phyloP scores from a whole-genome alignment of 2,113 vertebrate species.

The Brachypteracias leptosomus region DNA sequence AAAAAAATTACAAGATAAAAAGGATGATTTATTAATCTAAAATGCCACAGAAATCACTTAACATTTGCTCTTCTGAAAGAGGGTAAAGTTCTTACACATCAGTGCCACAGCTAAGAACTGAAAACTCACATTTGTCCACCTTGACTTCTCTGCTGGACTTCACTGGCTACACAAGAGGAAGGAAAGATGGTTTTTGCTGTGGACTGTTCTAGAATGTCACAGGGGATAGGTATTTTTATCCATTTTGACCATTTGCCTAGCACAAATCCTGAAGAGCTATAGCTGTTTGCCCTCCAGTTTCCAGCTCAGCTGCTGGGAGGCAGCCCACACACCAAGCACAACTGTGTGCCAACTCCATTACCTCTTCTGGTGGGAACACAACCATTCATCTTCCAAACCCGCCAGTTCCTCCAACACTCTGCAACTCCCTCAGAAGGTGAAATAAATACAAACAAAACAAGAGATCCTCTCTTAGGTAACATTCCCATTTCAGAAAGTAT shows the following conservation, averaged over 20 bases:
- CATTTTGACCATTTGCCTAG: neutral
- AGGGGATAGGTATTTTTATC: neutral
- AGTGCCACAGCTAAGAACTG: neutral
- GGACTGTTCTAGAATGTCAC: neutral
- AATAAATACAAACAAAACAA: neutral
- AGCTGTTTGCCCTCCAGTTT: neutral
- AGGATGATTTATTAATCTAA: constrained; percentile 60
- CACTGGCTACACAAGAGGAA: neutral
- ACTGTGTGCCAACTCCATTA: neutral
- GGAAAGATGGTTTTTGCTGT: neutral
- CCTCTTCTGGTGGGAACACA: neutral
- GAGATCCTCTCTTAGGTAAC: neutral
- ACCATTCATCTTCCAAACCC: neutral
- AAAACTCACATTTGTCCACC: neutral
- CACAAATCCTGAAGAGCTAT: neutral
- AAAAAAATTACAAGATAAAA: constrained; percentile 33
- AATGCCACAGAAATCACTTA: neutral
- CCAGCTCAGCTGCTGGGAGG: neutral
- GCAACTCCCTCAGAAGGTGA: neutral
- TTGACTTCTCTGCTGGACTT: neutral
- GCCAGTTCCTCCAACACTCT: neutral
- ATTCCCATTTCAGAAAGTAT: neutral
- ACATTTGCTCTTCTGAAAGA: neutral
- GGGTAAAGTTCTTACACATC: neutral
- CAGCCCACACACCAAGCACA: constrained; percentile 27